Conservation (phyloP, 2,888 invertebrate genomes). For the Alitta virens region DNA sequence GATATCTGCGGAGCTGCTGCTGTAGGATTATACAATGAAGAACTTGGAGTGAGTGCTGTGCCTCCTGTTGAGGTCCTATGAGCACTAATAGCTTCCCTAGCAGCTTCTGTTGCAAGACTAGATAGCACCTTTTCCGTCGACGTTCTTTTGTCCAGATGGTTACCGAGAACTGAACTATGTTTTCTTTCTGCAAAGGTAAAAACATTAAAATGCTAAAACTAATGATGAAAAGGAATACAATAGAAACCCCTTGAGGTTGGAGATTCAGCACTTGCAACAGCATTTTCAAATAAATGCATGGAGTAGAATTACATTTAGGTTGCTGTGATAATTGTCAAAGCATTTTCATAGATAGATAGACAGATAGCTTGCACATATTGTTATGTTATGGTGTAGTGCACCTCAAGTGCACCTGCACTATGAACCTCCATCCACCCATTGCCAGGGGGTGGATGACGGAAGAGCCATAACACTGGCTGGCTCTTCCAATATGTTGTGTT, state of each 20-base stretch:
- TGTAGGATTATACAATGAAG: conserved; percentile 24
- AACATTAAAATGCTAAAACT: neutral
- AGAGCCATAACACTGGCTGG: no score
- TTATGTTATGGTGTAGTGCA: no score
- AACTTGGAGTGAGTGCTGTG: conserved; percentile 41
- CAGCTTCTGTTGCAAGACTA: conserved; percentile 50
- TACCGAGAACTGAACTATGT: conserved; percentile 24
- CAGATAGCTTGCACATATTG: no score
- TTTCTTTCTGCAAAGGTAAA: conserved; percentile 40
- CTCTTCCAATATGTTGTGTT: no score
- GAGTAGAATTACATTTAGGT: no score
- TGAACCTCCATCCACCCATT: no score
- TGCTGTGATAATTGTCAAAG: no score
- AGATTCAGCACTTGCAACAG: no score
- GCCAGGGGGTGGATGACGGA: no score
- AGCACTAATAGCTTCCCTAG: conserved; percentile 33
- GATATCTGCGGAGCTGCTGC: conserved; percentile 19
- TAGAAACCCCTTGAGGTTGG: neutral
- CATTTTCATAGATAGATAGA: no score
- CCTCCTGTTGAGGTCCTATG: conserved; percentile 12
- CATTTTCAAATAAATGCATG: no score
- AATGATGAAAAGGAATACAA: neutral
- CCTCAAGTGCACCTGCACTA: no score
- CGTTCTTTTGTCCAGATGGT: conserved; percentile 43
- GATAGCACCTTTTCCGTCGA: conserved; percentile 52